Percentiles rank a stretch among this genome's conserved stretches.
Conservation (phyloP, 1,140 invertebrate genomes). For the Sitodiplosis mosellana region DNA sequence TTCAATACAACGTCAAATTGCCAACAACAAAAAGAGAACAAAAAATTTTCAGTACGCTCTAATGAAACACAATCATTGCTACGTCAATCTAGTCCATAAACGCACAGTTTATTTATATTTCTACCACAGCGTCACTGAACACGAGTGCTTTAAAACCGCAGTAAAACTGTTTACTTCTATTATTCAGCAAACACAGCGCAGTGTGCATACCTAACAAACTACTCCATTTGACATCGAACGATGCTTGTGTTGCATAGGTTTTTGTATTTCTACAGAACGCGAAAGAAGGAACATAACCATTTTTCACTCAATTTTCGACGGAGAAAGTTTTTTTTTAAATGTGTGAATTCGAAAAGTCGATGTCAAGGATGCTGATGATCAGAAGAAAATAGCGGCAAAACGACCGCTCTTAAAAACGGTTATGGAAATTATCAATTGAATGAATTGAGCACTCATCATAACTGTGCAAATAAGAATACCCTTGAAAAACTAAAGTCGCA, state of each 20-base stretch:
- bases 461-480: too few relatives aligned
- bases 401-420: too few relatives aligned
- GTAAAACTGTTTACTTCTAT: constrained; percentile 1
- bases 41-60: constrained; percentile 1
- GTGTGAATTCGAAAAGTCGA: too few relatives aligned
- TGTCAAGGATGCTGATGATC: too few relatives aligned
- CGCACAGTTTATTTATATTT: not conserved
- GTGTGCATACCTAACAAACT: not conserved
- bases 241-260: constrained; percentile 24
- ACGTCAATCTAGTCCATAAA: not conserved
- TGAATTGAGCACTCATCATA: too few relatives aligned
- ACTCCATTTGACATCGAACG: constrained; percentile 17
- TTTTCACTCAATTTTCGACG: too few relatives aligned
- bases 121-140: not conserved
- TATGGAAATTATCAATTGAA: too few relatives aligned
- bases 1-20: too few relatives aligned
- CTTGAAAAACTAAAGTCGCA: too few relatives aligned
- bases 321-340: too few relatives aligned
- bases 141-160: not conserved
- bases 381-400: too few relatives aligned
- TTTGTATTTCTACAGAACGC: constrained; percentile 18
- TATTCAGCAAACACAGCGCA: constrained; percentile 1
- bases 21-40: too few relatives aligned
- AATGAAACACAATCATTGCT: not conserved
- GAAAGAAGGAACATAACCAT: not conserved